A percentile compares a stretch with the other conserved stretches of the same genome.
phyloP scores from a whole-genome alignment of 2,797 vertebrate species.

The Podarcis lilfordi region DNA sequence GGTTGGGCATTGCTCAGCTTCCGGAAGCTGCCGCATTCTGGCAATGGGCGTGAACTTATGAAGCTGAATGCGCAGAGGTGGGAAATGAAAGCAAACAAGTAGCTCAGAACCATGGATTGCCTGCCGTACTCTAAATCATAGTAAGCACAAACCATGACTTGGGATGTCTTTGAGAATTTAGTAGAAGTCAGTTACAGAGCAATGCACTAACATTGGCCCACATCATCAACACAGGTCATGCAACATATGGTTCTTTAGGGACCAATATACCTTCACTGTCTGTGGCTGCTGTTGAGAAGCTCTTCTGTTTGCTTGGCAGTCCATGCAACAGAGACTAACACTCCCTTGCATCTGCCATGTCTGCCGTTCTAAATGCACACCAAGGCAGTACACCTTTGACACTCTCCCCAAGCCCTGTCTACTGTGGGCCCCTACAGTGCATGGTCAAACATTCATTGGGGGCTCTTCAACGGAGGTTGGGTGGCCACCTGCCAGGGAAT shows the following conservation, averaged over 20 bases:
- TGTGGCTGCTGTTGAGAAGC: neutral
- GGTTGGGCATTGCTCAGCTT: neutral
- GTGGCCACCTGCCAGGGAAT: no score
- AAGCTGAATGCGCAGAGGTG: neutral
- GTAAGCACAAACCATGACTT: neutral
- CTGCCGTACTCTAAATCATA: neutral
- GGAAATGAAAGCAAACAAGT: neutral
- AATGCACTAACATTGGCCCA: neutral
- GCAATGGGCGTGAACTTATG: neutral
- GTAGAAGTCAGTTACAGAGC: constrained; percentile 31
- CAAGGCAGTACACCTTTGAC: neutral
- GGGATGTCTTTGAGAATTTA: constrained; percentile 20
- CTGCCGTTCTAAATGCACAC: neutral
- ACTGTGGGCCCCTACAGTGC: neutral
- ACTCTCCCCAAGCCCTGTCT: neutral
- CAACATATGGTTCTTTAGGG: neutral
- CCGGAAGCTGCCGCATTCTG: neutral
- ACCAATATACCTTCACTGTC: neutral
- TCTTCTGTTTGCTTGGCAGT: neutral
- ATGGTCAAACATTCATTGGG: neutral
- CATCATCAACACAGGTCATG: constrained; percentile 2
- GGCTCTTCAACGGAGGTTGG: no score
- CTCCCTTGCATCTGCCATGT: neutral
- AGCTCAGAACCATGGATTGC: neutral
- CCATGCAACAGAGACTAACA: neutral